Evolutionary conservation across 2,888 invertebrate species (phyloP).

Genomic region (Chloromyia formosa): DNA sequence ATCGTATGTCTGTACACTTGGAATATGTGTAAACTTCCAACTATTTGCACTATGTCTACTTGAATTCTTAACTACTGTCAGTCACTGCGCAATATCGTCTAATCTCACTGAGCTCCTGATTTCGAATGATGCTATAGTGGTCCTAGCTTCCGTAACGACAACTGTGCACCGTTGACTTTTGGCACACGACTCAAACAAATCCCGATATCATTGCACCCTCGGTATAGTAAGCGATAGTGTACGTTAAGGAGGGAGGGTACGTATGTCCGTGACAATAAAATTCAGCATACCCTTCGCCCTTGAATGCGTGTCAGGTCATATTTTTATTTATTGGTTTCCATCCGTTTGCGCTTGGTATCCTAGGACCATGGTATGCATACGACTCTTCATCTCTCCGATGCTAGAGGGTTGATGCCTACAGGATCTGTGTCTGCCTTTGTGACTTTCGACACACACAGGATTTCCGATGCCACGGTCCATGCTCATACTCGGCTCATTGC

Average conservation of each 20-base stretch:
- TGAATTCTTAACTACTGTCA: too few relatives aligned
- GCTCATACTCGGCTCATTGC: background rate
- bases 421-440: slow-evolving; percentile 8
- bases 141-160: slow-evolving; percentile 24
- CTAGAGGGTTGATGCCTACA: background rate
- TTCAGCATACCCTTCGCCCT: slow-evolving; percentile 45
- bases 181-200: slow-evolving; percentile 48
- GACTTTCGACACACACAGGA: slow-evolving; percentile 26
- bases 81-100: slow-evolving; percentile 3
- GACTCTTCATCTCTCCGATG: background rate
- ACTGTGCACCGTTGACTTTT: slow-evolving; percentile 42
- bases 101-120: slow-evolving; percentile 32
- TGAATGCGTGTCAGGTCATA: slow-evolving; percentile 44
- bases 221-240: background rate
- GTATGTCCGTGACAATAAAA: slow-evolving; percentile 41
- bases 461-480: slow-evolving; percentile 19
- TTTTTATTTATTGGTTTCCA: slow-evolving; percentile 46
- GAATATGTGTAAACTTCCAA: background rate
- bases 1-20: slow-evolving; percentile 50
- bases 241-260: slow-evolving; percentile 30
- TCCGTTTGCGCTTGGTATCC: slow-evolving; percentile 28
- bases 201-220: slow-evolving; percentile 23
- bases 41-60: too few relatives aligned
- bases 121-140: slow-evolving; percentile 29
- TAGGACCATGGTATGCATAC: background rate